phyloP scores from a whole-genome alignment of 2,113 vertebrate genomes.

The Nothoprocta perdicaria region DNA sequence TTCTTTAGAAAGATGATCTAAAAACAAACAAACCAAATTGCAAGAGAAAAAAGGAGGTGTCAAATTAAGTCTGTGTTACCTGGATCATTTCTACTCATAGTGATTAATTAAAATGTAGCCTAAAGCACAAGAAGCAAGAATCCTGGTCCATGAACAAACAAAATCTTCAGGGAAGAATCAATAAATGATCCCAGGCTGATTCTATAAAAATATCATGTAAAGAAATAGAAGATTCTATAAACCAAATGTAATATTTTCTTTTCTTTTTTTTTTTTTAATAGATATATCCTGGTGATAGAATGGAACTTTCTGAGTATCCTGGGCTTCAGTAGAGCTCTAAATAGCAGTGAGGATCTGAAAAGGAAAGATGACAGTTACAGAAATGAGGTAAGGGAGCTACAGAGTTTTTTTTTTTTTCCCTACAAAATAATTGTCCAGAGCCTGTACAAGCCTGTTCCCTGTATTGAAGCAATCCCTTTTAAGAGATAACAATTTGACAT shows the following conservation, averaged over 20 bases:
- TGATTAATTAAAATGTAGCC: slow-evolving; percentile 53
- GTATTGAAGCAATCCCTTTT: background rate
- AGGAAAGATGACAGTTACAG: background rate
- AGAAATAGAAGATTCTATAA: background rate
- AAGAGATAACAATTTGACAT: background rate
- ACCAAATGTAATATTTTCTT: background rate
- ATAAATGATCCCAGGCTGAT: background rate
- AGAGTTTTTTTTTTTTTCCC: background rate
- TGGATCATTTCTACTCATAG: background rate
- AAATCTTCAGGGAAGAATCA: slow-evolving; percentile 25
- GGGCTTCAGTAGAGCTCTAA: background rate
- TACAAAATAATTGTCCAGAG: background rate
- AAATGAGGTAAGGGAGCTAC: background rate
- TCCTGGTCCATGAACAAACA: background rate
- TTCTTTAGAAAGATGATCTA: background rate
- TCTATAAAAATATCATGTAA: background rate
- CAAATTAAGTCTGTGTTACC: background rate
- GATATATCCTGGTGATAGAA: background rate
- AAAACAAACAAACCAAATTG: background rate
- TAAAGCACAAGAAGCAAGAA: background rate
- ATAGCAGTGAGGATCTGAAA: background rate
- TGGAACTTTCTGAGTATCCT: background rate
- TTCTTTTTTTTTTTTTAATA: background rate
- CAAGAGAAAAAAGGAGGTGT: background rate
- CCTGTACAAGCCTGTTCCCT: background rate